These are phyloP conservation scores for Darevskia nairensis DNA, from an alignment of 2,797 vertebrate species.

Conservation along the genomic window DNA sequence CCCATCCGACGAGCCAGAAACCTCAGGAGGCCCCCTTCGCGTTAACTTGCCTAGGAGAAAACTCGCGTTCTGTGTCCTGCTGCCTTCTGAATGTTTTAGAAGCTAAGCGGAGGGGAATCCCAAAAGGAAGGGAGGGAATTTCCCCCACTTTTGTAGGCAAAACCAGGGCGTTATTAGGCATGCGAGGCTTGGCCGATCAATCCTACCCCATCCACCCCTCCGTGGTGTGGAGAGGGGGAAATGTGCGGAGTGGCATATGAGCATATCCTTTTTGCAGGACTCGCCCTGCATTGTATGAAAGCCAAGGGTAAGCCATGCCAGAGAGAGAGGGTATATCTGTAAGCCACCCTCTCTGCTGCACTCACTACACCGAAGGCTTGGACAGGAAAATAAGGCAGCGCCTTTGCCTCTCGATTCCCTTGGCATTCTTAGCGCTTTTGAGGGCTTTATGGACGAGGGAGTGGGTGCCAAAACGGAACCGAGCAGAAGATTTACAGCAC, in stretches of 20 bases:
- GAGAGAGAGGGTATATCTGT: background rate
- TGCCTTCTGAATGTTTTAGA: conserved; percentile 30
- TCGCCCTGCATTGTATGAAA: conserved; percentile 35
- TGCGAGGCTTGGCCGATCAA: conserved; percentile 38
- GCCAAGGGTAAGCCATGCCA: conserved; percentile 50
- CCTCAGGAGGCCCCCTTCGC: conserved; percentile 7
- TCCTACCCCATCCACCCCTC: background rate
- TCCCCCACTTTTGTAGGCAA: conserved; percentile 26
- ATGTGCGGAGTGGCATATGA: conserved; percentile 16
- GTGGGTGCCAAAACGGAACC: conserved; percentile 23
- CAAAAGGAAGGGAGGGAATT: conserved; percentile 35
- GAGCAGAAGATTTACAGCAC: conserved; percentile 21
- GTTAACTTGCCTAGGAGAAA: background rate
- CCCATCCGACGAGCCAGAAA: conserved; percentile 15
- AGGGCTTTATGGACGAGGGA: conserved; percentile 18
- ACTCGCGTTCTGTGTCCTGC: conserved; percentile 27
- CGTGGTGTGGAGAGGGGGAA: background rate
- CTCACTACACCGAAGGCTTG: background rate
- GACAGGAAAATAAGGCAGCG: background rate
- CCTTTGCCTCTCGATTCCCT: background rate
- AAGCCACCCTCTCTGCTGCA: background rate
- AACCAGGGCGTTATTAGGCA: conserved; percentile 33
- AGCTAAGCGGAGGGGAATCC: conserved; percentile 36
- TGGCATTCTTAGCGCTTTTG: conserved; percentile 19
- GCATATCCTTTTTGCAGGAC: conserved; percentile 23